phyloP scores from a whole-genome alignment of 1,140 invertebrate genomes.

The Drosophila simulans region DNA sequence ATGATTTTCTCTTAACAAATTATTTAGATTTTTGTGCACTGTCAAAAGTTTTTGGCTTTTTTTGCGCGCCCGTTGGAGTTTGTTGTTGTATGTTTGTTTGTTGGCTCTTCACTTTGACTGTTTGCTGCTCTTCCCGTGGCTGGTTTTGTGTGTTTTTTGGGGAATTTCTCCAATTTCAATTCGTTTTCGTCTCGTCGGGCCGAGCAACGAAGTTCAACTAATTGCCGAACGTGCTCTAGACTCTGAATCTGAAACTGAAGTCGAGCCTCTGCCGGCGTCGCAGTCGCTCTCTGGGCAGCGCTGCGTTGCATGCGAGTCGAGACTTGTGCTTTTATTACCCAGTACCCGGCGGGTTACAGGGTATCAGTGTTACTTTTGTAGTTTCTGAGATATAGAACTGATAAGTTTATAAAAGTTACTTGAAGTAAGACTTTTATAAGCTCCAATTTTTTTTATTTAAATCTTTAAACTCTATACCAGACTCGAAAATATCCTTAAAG shows the following conservation, averaged over 20 bases:
- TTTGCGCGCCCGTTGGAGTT: conserved; percentile 45
- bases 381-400: too few species aligned
- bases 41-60: conserved; percentile 20
- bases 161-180: conserved; percentile 35
- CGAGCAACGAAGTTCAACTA: conserved; percentile 77
- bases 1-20: conserved; percentile 28
- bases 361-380: conserved; percentile 7
- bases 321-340: conserved; percentile 54
- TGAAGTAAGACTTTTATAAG: too few species aligned
- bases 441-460: too few species aligned
- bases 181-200: conserved; percentile 65
- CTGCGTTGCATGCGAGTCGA: conserved; percentile 54
- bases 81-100: conserved; percentile 15
- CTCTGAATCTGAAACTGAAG: conserved; percentile 43
- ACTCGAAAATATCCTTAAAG: too few species aligned
- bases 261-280: conserved; percentile 32
- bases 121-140: conserved; percentile 8
- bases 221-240: conserved; percentile 67
- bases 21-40: conserved; percentile 35
- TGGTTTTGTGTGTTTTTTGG: conserved; percentile 23
- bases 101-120: conserved; percentile 3
- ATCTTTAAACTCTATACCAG: too few species aligned
- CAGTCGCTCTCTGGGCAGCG: conserved; percentile 35
- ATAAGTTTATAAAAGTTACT: too few species aligned
- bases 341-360: conserved; percentile 10